These are phyloP conservation scores for Papilio xuthus DNA, from an alignment of 1,140 invertebrate species.

Conservation along the genomic window DNA sequence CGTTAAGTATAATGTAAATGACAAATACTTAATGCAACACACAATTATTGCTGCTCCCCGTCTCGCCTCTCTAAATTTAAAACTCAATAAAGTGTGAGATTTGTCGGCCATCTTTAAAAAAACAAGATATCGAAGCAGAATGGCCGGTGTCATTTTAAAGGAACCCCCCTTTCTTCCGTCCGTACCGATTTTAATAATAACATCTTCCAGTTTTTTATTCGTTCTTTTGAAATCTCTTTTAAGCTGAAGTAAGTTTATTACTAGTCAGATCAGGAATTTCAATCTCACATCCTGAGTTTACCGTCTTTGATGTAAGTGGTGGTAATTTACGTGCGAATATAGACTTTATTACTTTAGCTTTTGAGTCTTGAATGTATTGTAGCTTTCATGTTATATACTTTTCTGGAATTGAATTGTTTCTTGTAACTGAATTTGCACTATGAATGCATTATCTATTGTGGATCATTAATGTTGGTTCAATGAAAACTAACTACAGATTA, in stretches of 20 bases:
- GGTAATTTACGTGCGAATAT: conserved; percentile 39
- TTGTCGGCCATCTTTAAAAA: conserved; percentile 67
- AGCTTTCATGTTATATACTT: conserved; percentile 36
- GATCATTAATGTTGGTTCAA: conserved; percentile 63
- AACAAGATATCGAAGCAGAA: conserved; percentile 55
- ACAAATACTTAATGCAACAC: conserved; percentile 48
- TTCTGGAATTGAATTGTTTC: conserved; percentile 43
- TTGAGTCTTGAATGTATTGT: conserved; percentile 48
- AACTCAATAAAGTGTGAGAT: conserved; percentile 68
- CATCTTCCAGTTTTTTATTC: conserved; percentile 75
- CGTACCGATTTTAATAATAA: conserved; percentile 73
- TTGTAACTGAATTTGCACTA: conserved; percentile 63
- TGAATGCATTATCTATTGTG: conserved; percentile 59
- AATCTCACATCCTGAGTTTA: conserved; percentile 74
- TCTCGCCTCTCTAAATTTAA: conserved; percentile 59
- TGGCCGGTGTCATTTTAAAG: conserved; percentile 65
- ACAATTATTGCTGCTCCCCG: conserved; percentile 39
- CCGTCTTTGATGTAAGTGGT: conserved; percentile 72
- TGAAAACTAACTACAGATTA: conserved; percentile 42
- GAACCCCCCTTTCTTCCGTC: conserved; percentile 67
- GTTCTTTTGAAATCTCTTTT: conserved; percentile 77
- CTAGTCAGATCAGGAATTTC: conserved; percentile 79
- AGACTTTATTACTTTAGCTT: conserved; percentile 43
- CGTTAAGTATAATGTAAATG: conserved; percentile 41
- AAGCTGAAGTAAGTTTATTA: conserved; percentile 76